Conservation (phyloP, 1,140 invertebrate species). For the Halesus radiatus region DNA sequence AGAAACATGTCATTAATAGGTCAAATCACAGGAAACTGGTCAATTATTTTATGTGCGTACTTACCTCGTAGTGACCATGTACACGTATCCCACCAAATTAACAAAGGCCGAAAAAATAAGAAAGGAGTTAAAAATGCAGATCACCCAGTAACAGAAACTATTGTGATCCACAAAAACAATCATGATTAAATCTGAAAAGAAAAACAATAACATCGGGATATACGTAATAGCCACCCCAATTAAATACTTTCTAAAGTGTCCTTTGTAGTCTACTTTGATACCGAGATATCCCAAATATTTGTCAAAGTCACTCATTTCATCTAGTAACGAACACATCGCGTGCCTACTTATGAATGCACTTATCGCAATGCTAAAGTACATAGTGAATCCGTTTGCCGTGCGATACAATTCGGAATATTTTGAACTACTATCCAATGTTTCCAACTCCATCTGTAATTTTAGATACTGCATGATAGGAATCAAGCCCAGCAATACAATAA, state of each 20-base stretch:
- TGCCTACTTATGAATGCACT: slow-evolving; percentile 6
- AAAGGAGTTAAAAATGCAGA: slow-evolving; percentile 29
- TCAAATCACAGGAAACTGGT: no score
- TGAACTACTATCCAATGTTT: slow-evolving; percentile 3
- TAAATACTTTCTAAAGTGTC: background rate
- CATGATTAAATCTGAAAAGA: slow-evolving; percentile 26
- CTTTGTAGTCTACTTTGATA: slow-evolving; percentile 16
- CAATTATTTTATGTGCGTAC: background rate
- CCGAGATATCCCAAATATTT: slow-evolving; percentile 36
- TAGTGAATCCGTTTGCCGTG: slow-evolving; percentile 14
- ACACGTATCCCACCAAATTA: slow-evolving; percentile 42
- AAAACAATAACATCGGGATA: background rate
- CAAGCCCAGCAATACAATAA: background rate
- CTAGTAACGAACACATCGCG: slow-evolving; percentile 33
- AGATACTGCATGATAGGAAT: slow-evolving; percentile 35
- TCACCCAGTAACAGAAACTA: slow-evolving; percentile 21
- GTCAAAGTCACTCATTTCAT: slow-evolving; percentile 36
- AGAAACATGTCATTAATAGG: no score
- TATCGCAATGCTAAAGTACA: background rate
- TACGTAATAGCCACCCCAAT: slow-evolving; percentile 2
- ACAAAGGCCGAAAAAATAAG: slow-evolving; percentile 19
- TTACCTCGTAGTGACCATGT: slow-evolving; percentile 46
- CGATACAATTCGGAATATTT: slow-evolving; percentile 43
- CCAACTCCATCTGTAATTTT: background rate
- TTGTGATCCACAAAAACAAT: slow-evolving; percentile 14